phyloP scores from a whole-genome alignment of 2,113 vertebrate genomes.

The Zosterops japonicus region DNA sequence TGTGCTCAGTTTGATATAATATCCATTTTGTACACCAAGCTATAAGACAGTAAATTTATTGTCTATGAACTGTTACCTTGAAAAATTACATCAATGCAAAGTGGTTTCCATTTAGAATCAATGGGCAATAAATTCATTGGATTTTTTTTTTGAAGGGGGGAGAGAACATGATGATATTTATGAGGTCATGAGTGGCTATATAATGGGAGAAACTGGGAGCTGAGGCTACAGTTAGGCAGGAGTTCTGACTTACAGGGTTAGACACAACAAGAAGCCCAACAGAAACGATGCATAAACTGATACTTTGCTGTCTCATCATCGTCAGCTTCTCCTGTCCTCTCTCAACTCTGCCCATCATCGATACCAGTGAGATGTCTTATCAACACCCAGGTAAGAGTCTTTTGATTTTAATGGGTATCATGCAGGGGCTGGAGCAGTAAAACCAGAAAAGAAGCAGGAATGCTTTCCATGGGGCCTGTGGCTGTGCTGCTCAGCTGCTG shows the following conservation, averaged over 20 bases:
- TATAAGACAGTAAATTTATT: constrained; percentile 75
- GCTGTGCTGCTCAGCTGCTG: not conserved
- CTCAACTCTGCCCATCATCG: constrained; percentile 24
- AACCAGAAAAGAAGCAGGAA: not conserved
- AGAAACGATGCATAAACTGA: constrained; percentile 58
- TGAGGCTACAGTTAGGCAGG: constrained; percentile 11
- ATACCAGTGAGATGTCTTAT: constrained; percentile 8
- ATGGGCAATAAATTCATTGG: constrained; percentile 61
- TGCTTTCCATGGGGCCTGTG: not conserved
- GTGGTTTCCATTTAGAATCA: constrained; percentile 72
- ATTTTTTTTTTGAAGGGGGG: not conserved
- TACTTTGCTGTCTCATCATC: constrained; percentile 61
- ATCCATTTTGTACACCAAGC: constrained; percentile 61
- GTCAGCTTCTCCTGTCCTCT: constrained; percentile 53
- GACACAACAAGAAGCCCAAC: not conserved
- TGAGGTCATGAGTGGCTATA: constrained; percentile 74
- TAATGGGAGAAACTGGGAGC: constrained; percentile 43
- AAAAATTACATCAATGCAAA: constrained; percentile 82
- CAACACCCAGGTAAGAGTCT: constrained; percentile 69
- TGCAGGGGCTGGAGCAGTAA: not conserved
- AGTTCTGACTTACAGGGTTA: not conserved
- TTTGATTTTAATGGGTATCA: not conserved
- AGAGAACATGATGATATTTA: constrained; percentile 54
- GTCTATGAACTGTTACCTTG: constrained; percentile 72
- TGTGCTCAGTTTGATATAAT: constrained; percentile 65